Evolutionary conservation across 2,113 vertebrate genomes (phyloP).

Genomic region (Nanger granti): DNA sequence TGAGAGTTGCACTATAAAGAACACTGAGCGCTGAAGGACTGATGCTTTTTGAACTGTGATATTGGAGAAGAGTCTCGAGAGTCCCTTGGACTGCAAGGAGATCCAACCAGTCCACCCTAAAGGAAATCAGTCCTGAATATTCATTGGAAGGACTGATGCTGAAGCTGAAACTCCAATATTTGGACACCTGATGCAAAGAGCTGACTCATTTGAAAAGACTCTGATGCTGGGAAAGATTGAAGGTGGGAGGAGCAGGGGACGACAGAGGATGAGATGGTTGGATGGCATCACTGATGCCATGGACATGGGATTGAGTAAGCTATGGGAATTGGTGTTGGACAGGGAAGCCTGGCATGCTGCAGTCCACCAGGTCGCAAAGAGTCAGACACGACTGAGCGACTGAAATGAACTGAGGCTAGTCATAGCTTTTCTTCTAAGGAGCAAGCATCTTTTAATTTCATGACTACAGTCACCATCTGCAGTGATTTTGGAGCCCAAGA

Average conservation of each 20-base stretch:
- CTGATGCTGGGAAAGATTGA: neutral
- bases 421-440: neutral
- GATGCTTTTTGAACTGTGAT: neutral
- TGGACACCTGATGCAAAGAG: neutral
- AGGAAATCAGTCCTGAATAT: neutral
- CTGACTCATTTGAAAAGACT: neutral
- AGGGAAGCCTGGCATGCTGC: neutral
- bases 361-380: neutral
- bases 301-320: neutral
- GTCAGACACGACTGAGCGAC: neutral
- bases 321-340: neutral
- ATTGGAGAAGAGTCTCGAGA: neutral
- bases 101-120: neutral
- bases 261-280: neutral
- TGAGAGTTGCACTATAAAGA: neutral
- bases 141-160: neutral
- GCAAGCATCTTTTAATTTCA: neutral
- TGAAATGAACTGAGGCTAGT: neutral
- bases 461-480: neutral
- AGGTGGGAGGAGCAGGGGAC: accelerated
- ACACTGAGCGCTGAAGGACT: neutral
- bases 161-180: neutral
- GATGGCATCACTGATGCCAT: accelerated
- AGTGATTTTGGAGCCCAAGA: neutral
- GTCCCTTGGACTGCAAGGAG: neutral